Percentiles rank a stretch among this genome's conserved stretches.
Evolutionary conservation across 1,140 invertebrate genomes (phyloP).

Genomic region (Lutraria rhynchaena): DNA sequence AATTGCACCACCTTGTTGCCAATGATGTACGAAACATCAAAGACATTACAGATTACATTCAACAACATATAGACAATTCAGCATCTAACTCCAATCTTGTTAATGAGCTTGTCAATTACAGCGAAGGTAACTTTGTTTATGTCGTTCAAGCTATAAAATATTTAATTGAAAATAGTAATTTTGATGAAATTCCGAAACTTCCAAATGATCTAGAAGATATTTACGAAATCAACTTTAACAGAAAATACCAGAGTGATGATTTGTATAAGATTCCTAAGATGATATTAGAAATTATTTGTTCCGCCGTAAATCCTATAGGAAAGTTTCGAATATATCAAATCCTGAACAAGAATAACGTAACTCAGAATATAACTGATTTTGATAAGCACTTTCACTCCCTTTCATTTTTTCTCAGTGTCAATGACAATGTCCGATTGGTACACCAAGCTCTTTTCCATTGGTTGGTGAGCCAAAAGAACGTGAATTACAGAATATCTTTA

Average conservation of each 20-base stretch:
- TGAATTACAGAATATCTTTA: neutral
- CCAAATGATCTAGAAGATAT: constrained; percentile 22
- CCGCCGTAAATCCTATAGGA: constrained; percentile 13
- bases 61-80: neutral
- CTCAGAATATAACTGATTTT: neutral
- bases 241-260: neutral
- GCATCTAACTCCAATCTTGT: neutral
- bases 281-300: constrained; percentile 35
- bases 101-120: neutral
- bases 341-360: neutral
- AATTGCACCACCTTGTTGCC: neutral
- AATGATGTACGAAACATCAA: constrained; percentile 23
- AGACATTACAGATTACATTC: constrained; percentile 21
- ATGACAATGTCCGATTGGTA: neutral
- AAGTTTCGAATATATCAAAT: neutral
- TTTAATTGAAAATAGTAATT: neutral
- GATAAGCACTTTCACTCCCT: neutral
- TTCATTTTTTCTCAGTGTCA: neutral
- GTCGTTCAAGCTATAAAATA: constrained; percentile 17
- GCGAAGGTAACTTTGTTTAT: constrained; percentile 45
- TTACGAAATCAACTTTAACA: constrained; percentile 45
- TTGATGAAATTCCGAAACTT: neutral
- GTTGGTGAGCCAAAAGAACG: neutral
- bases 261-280: neutral
- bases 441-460: constrained; percentile 12